Evolutionary conservation across 2,113 vertebrate species (phyloP).

Genomic region (Apodemus sylvaticus): DNA sequence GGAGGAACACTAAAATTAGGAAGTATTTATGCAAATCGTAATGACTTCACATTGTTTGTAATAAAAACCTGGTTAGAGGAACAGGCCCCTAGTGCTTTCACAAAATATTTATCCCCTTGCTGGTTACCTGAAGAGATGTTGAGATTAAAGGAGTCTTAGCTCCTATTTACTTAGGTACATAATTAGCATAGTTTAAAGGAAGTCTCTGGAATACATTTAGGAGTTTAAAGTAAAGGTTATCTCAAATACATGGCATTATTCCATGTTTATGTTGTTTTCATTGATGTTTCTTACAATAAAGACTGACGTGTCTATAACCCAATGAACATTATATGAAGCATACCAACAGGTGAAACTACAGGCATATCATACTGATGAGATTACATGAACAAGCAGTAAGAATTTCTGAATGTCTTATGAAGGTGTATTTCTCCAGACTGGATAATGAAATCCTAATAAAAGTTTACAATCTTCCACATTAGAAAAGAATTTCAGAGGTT

Average conservation of each 20-base stretch:
- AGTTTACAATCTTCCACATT: not conserved
- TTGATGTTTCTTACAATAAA: not conserved
- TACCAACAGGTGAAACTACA: accelerated
- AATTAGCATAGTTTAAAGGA: not conserved
- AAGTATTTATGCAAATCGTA: not conserved
- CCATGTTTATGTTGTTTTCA: not conserved
- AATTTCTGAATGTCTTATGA: not conserved
- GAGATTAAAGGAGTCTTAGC: not conserved
- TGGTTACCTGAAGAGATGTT: not conserved
- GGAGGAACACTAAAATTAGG: not conserved
- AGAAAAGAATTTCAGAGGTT: not conserved
- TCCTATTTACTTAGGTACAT: not conserved
- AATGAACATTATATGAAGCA: not conserved
- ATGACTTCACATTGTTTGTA: not conserved
- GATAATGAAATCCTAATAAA: not conserved
- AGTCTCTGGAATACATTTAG: not conserved
- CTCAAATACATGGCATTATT: not conserved
- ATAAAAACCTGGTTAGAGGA: too few species aligned
- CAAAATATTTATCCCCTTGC: not conserved
- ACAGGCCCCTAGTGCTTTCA: too few species aligned
- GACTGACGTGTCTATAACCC: not conserved
- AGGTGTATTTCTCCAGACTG: not conserved
- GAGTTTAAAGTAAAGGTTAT: not conserved
- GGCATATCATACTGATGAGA: not conserved
- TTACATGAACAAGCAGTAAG: not conserved